Evolutionary conservation across 2,113 vertebrate species (phyloP).

Genomic region (Sapayoa aenigma): DNA sequence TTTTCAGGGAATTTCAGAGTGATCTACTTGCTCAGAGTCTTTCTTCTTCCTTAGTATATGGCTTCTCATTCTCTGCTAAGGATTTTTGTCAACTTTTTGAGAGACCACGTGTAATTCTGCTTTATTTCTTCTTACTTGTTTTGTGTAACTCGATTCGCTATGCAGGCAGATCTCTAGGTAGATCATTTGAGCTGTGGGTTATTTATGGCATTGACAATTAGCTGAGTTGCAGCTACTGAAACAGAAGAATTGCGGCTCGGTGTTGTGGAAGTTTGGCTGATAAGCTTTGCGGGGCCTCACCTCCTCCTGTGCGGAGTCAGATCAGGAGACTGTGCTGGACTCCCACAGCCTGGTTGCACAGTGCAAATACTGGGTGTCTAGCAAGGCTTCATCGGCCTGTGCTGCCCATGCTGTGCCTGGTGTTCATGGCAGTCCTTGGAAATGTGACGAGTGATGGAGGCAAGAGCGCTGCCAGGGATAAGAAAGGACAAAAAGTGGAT

Average conservation of each 20-base stretch:
- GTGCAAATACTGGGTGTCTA: background rate
- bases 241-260: background rate
- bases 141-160: background rate
- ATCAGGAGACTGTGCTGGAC: background rate
- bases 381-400: background rate
- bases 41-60: background rate
- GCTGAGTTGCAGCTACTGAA: constrained; percentile 4
- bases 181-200: background rate
- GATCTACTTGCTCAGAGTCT: background rate
- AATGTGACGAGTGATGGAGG: background rate
- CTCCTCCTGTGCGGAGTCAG: background rate
- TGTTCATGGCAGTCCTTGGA: background rate
- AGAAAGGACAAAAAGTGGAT: background rate
- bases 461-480: background rate
- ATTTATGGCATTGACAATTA: constrained; percentile 19
- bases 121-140: background rate
- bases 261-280: background rate
- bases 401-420: background rate
- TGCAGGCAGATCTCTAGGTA: background rate
- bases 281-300: background rate
- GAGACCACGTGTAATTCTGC: background rate
- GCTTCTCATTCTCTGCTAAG: background rate
- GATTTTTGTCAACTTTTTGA: background rate
- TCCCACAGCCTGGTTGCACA: background rate
- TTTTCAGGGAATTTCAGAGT: background rate